These are phyloP conservation scores for Podargus strigoides DNA, from an alignment of 2,797 vertebrate genomes.

Conservation along the genomic window DNA sequence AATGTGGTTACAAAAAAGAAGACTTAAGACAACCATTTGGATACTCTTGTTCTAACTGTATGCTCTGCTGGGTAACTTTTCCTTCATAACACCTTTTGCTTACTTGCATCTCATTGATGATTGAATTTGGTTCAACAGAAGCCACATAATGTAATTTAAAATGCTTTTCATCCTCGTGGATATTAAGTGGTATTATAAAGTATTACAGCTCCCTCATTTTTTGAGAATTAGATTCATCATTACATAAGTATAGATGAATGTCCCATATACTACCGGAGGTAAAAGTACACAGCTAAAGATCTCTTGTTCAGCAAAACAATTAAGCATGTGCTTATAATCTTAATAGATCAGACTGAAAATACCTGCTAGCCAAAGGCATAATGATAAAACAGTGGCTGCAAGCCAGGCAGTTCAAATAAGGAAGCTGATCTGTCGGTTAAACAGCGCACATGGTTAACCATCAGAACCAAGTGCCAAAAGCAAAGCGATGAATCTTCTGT, in stretches of 20 bases:
- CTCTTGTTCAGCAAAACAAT: background rate
- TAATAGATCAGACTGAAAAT: background rate
- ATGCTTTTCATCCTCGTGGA: background rate
- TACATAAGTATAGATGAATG: background rate
- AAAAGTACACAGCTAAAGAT: background rate
- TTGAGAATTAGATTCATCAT: background rate
- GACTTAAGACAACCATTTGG: background rate
- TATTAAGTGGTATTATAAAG: background rate
- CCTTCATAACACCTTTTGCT: background rate
- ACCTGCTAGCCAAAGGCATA: background rate
- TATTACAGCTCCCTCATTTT: background rate
- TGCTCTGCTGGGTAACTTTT: background rate
- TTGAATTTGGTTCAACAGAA: background rate
- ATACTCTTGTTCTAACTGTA: background rate
- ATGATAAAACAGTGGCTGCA: slow-evolving; percentile 12
- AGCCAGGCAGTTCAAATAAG: slow-evolving; percentile 1
- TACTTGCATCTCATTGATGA: background rate
- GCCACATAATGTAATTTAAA: background rate
- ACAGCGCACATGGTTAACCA: background rate
- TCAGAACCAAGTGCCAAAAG: background rate
- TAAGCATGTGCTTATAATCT: background rate
- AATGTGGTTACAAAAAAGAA: background rate
- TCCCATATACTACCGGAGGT: background rate
- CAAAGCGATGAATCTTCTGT: background rate
- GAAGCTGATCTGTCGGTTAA: slow-evolving; percentile 2